Conservation (phyloP, 2,888 invertebrate genomes). For the Amblyteles armatorius region DNA sequence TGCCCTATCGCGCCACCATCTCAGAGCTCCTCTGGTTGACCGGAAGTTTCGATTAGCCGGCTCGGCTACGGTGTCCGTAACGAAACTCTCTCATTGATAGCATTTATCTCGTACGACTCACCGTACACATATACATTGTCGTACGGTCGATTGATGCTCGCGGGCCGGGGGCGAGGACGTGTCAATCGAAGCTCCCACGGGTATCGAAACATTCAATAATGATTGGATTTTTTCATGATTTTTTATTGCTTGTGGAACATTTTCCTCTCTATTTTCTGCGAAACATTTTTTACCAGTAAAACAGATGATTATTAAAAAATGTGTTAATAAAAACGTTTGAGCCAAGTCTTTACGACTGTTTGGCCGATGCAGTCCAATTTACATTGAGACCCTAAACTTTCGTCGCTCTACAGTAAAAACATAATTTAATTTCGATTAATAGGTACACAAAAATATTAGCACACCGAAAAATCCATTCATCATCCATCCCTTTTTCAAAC, state of each 20-base stretch:
- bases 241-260: no score
- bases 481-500: not conserved
- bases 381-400: not conserved
- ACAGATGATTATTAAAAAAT: no score
- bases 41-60: conserved; percentile 69
- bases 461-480: no score
- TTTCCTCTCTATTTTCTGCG: no score
- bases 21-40: conserved; percentile 63
- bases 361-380: not conserved
- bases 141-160: conserved; percentile 43
- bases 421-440: no score
- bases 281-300: no score
- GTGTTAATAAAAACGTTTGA: no score
- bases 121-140: conserved; percentile 32
- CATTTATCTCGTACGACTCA: conserved; percentile 64
- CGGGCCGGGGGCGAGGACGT: conserved; percentile 11
- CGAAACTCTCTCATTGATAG: conserved; percentile 67
- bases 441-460: no score
- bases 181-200: conserved; percentile 62
- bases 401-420: not conserved
- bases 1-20: conserved; percentile 52
- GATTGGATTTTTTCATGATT: not conserved
- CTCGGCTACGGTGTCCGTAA: conserved; percentile 68
- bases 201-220: conserved; percentile 42
- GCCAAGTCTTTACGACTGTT: not conserved